Evolutionary conservation across 2,888 invertebrate species (phyloP).

Genomic region (Lasioglossum vierecki): DNA sequence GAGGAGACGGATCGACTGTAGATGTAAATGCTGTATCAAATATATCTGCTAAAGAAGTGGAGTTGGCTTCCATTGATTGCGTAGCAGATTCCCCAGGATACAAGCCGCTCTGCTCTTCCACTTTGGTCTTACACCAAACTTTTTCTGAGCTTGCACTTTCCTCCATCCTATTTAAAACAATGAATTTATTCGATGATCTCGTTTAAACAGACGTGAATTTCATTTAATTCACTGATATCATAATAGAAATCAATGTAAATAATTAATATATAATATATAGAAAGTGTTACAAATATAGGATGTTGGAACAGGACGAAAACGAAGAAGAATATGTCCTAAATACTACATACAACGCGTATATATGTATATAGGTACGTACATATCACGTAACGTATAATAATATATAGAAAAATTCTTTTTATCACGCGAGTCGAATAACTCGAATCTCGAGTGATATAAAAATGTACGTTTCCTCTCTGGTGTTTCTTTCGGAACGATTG

Average conservation of each 20-base stretch:
- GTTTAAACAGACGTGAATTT: background rate
- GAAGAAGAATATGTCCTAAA: background rate
- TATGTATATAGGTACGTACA: background rate
- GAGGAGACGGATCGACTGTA: slow-evolving; percentile 84
- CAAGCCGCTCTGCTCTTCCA: slow-evolving; percentile 73
- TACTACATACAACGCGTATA: background rate
- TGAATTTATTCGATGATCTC: slow-evolving; percentile 15
- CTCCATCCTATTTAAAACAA: slow-evolving; percentile 75
- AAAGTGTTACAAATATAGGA: slow-evolving; percentile 3
- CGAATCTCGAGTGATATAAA: slow-evolving; percentile 14
- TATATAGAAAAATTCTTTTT: slow-evolving; percentile 23
- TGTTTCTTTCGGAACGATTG: slow-evolving; percentile 3
- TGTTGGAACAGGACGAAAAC: background rate
- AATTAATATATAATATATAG: background rate
- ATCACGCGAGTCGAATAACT: slow-evolving; percentile 16
- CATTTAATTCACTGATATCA: background rate
- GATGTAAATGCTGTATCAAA: slow-evolving; percentile 88
- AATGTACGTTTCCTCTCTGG: background rate
- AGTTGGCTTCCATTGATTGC: slow-evolving; percentile 76
- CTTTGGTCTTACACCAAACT: slow-evolving; percentile 79
- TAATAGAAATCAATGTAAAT: background rate
- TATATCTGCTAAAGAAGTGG: slow-evolving; percentile 87
- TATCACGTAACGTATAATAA: slow-evolving; percentile 26
- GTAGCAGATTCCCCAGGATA: slow-evolving; percentile 77
- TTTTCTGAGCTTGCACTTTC: slow-evolving; percentile 78